Evolutionary conservation across 1,140 invertebrate species (phyloP).

Genomic region (Cryptotermes secundus): DNA sequence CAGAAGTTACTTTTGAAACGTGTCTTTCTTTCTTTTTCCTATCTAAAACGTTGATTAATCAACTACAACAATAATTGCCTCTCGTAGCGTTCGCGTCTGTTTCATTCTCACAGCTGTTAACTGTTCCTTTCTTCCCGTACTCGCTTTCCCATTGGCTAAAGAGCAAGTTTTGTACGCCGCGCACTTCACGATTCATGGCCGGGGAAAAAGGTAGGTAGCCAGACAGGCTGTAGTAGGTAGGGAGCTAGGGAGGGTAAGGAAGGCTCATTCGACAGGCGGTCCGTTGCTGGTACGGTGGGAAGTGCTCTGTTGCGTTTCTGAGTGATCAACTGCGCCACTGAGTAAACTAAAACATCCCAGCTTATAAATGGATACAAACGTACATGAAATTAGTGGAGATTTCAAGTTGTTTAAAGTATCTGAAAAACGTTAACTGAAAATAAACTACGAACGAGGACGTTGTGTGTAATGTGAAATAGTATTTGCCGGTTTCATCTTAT

Average conservation of each 20-base stretch:
- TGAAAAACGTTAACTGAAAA: not conserved
- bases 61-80: conserved; percentile 16
- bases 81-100: not conserved
- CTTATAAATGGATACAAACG: not conserved
- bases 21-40: not conserved
- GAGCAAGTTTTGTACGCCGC: not conserved
- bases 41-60: not conserved
- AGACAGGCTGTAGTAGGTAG: not conserved
- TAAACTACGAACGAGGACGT: not conserved
- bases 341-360: not conserved
- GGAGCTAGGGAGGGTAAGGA: conserved; percentile 1
- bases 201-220: not conserved
- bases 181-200: not conserved
- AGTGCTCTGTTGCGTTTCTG: not conserved
- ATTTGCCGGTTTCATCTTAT: not conserved
- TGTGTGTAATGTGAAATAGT: not conserved
- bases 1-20: not conserved
- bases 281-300: too few relatives aligned
- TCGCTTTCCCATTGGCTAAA: conserved; percentile 1
- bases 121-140: not conserved
- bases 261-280: not conserved
- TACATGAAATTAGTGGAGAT: not conserved
- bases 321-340: not conserved
- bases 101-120: conserved; percentile 7
- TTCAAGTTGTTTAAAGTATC: not conserved